These are phyloP conservation scores for Cepphus grylle DNA, from an alignment of 2,113 vertebrate species.

Conservation along the genomic window DNA sequence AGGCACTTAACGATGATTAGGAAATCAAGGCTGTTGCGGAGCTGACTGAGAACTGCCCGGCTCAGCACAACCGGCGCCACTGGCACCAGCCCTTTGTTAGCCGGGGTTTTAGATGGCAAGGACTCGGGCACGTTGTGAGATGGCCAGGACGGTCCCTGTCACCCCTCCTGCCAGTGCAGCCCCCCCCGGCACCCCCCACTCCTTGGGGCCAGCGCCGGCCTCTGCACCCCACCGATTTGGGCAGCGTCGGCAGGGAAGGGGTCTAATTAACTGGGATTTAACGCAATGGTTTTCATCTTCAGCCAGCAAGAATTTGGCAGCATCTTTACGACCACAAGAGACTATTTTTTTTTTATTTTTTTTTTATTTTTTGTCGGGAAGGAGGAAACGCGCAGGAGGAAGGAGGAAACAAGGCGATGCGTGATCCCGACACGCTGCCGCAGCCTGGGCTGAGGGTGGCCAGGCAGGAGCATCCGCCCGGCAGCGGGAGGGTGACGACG, in stretches of 20 bases:
- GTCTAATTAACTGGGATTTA: not conserved
- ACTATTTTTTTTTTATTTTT: no score
- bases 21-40: not conserved
- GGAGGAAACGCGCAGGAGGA: not conserved
- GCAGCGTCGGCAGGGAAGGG: no score
- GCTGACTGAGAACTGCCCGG: not conserved
- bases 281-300: not conserved
- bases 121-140: not conserved
- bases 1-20: not conserved
- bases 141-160: not conserved
- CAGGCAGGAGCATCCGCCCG: not conserved
- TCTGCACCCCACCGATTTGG: rapidly evolving
- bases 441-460: not conserved
- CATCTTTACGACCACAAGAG: not conserved
- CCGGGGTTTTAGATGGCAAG: not conserved
- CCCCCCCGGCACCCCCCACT: not conserved
- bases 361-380: not conserved
- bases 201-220: not conserved
- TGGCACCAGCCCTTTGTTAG: not conserved
- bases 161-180: not conserved
- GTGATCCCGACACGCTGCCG: rapidly evolving
- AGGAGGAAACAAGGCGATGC: not conserved
- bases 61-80: not conserved
- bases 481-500: not conserved
- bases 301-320: not conserved